Evolutionary conservation across 2,113 vertebrate species (phyloP).

Genomic region (Xenopus borealis): DNA sequence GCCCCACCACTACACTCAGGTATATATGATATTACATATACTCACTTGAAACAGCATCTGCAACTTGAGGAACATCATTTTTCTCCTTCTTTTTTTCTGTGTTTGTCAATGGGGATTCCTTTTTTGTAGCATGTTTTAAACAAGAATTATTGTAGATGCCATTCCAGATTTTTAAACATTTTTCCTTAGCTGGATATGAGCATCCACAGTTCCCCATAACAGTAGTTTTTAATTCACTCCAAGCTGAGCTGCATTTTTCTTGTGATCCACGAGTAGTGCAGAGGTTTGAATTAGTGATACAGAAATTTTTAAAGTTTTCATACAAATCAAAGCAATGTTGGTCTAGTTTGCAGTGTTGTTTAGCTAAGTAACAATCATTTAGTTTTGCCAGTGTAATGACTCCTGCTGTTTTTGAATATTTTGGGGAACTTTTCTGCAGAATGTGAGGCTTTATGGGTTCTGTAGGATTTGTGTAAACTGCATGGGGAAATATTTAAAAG

Average conservation of each 20-base stretch:
- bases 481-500: not conserved
- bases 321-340: conserved; percentile 47
- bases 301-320: conserved; percentile 55
- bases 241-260: conserved; percentile 50
- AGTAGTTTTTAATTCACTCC: conserved; percentile 54
- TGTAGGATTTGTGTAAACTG: conserved; percentile 35
- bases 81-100: conserved; percentile 12
- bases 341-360: conserved; percentile 50
- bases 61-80: not conserved
- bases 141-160: conserved; percentile 62
- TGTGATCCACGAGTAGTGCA: conserved; percentile 40
- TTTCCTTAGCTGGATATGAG: conserved; percentile 42
- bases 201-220: conserved; percentile 59
- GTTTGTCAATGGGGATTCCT: conserved; percentile 20
- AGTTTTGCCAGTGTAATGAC: accelerated
- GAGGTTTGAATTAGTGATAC: conserved; percentile 30
- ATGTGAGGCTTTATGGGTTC: conserved; percentile 28
- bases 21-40: not conserved
- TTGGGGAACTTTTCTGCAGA: conserved; percentile 2
- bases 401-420: not conserved
- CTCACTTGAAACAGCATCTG: conserved; percentile 49
- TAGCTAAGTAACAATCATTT: conserved; percentile 48
- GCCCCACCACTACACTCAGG: no score
- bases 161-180: conserved; percentile 56
- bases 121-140: conserved; percentile 37